Evolutionary conservation across 2,113 vertebrate genomes (phyloP).

Genomic region (Irena cyanogastra): DNA sequence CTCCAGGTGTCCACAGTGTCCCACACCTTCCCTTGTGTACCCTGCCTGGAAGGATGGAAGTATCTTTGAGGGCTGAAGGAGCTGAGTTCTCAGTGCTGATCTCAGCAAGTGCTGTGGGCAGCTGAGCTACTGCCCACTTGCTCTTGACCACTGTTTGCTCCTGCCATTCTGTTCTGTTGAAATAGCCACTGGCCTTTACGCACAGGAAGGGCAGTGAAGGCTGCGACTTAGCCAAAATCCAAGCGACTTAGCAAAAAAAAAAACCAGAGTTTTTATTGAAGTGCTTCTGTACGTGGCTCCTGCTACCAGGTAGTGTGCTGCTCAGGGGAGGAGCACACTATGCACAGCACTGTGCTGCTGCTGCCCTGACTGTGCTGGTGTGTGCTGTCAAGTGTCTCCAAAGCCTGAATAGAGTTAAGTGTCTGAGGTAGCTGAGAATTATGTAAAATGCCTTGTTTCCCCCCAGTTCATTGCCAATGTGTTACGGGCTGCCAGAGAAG

Average conservation of each 20-base stretch:
- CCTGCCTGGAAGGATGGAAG: neutral
- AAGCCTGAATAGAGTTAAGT: neutral
- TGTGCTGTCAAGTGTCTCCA: neutral
- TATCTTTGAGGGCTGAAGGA: neutral
- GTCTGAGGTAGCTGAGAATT: neutral
- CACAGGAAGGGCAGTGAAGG: neutral
- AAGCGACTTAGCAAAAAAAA: accelerated
- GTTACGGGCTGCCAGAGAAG: neutral
- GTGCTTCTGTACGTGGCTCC: accelerated
- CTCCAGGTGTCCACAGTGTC: neutral
- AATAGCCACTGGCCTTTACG: neutral
- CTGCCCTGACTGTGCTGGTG: neutral
- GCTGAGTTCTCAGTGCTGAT: neutral
- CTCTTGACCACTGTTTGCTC: neutral
- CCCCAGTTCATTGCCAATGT: neutral
- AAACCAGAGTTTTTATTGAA: neutral
- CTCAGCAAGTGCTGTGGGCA: neutral
- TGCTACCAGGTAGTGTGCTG: neutral
- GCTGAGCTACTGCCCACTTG: accelerated
- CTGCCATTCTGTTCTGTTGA: neutral
- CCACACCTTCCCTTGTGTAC: neutral
- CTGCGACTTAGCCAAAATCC: neutral
- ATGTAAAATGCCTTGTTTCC: neutral
- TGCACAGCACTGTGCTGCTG: neutral
- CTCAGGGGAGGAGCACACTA: neutral